Evolutionary conservation across 2,797 vertebrate genomes (phyloP).

Genomic region (Peromyscus melanophrys): DNA sequence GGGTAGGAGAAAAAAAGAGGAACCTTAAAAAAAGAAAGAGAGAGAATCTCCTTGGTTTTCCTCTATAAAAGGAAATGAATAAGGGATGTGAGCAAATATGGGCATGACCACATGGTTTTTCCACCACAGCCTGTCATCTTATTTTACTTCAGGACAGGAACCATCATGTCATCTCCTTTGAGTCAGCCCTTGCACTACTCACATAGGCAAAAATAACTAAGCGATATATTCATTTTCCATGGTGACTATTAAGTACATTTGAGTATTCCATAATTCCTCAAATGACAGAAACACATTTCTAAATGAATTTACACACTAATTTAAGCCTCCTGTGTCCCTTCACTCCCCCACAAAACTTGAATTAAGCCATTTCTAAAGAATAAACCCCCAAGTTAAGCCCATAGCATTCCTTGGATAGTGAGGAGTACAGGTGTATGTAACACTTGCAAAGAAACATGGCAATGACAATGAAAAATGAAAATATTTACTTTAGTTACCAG

Average conservation of each 20-base stretch:
- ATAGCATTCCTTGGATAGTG: not conserved
- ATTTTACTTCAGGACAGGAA: constrained; percentile 80
- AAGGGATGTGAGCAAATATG: constrained; percentile 71
- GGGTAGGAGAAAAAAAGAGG: constrained; percentile 34
- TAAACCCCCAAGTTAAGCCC: not conserved
- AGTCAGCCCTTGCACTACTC: constrained; percentile 77
- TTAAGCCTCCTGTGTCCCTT: not conserved
- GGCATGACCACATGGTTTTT: constrained; percentile 71
- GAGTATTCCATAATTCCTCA: constrained; percentile 37
- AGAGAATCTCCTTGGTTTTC: constrained; percentile 49
- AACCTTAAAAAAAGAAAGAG: constrained; percentile 4
- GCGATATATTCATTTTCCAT: constrained; percentile 46
- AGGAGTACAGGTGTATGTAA: not conserved
- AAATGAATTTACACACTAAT: constrained; percentile 46
- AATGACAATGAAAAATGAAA: constrained; percentile 42
- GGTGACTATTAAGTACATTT: constrained; percentile 42
- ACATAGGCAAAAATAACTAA: constrained; percentile 73
- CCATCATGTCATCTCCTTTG: constrained; percentile 82
- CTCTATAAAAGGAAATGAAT: constrained; percentile 82
- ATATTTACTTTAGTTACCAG: constrained; percentile 41
- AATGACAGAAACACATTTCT: not conserved
- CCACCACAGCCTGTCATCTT: constrained; percentile 68
- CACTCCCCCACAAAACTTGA: not conserved
- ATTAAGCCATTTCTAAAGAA: not conserved
- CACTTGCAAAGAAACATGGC: constrained; percentile 30